These are phyloP conservation scores for Portevinia maculata DNA, from an alignment of 2,888 invertebrate species.

Conservation along the genomic window DNA sequence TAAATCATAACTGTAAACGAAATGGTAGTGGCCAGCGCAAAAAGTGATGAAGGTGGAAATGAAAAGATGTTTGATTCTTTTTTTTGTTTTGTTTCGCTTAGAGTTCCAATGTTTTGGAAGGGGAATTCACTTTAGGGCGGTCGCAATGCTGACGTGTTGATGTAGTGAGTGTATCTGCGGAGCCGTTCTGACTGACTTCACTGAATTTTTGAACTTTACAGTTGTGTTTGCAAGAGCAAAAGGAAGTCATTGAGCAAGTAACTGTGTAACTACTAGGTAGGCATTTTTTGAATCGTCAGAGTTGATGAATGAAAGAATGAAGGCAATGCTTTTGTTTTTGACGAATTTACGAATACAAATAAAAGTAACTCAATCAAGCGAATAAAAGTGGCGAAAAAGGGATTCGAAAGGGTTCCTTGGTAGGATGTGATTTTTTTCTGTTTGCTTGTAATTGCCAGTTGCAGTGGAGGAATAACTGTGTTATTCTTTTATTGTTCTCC, in stretches of 20 bases:
- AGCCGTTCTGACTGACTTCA: background rate
- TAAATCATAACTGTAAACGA: background rate
- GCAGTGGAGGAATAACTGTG: no score
- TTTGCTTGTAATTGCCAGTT: no score
- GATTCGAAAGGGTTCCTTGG: no score
- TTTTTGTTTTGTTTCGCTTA: no score
- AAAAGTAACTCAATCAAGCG: background rate
- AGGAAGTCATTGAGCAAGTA: background rate
- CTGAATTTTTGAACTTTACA: constrained; percentile 5
- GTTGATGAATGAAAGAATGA: background rate
- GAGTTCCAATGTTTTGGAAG: constrained; percentile 8
- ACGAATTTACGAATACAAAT: background rate
- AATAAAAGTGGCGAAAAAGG: no score
- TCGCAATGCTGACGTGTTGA: constrained; percentile 21
- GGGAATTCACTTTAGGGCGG: constrained; percentile 50
- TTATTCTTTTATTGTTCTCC: no score
- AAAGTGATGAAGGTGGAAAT: background rate
- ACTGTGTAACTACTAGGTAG: background rate
- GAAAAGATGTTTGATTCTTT: constrained; percentile 26
- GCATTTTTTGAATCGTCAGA: background rate
- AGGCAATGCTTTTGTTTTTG: background rate
- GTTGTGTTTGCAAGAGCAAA: no score
- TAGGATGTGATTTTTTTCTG: no score
- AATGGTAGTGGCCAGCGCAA: background rate
- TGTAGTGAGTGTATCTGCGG: background rate